Conservation (phyloP, 2,797 vertebrate species). For the Dromococcyx pavoninus region DNA sequence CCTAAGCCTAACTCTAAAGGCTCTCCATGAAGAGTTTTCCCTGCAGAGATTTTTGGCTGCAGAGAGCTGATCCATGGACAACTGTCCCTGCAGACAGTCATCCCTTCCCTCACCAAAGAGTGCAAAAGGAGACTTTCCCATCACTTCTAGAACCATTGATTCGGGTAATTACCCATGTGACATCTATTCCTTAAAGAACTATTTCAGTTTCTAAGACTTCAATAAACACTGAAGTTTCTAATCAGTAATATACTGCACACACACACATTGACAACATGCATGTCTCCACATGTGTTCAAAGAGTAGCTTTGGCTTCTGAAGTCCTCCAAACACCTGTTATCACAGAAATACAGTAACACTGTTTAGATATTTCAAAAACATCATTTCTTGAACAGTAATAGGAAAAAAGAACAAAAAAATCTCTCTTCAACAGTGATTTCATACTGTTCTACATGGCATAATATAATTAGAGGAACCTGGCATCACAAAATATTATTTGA, state of each 20-base stretch:
- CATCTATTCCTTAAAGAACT: background rate
- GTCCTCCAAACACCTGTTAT: background rate
- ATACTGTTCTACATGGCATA: background rate
- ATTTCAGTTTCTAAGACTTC: background rate
- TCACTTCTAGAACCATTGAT: background rate
- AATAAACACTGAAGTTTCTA: background rate
- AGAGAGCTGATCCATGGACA: too few species aligned
- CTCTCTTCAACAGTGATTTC: background rate
- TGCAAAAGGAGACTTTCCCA: background rate
- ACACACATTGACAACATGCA: background rate
- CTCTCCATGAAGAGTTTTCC: too few species aligned
- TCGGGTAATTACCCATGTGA: background rate
- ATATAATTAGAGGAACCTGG: background rate
- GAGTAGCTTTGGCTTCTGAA: background rate
- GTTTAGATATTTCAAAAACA: background rate
- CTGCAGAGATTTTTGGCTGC: too few species aligned
- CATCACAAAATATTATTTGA: background rate
- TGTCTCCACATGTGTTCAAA: accelerated
- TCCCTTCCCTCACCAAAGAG: background rate
- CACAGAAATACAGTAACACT: background rate
- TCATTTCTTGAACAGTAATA: background rate
- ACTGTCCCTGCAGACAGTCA: too few species aligned
- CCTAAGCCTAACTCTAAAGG: too few species aligned
- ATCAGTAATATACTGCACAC: background rate
- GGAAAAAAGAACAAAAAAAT: background rate